Evolutionary conservation across 2,888 invertebrate genomes (phyloP), one percentile per base, ranked within the genome.

Genomic region (Sacculina carcini): DNA sequence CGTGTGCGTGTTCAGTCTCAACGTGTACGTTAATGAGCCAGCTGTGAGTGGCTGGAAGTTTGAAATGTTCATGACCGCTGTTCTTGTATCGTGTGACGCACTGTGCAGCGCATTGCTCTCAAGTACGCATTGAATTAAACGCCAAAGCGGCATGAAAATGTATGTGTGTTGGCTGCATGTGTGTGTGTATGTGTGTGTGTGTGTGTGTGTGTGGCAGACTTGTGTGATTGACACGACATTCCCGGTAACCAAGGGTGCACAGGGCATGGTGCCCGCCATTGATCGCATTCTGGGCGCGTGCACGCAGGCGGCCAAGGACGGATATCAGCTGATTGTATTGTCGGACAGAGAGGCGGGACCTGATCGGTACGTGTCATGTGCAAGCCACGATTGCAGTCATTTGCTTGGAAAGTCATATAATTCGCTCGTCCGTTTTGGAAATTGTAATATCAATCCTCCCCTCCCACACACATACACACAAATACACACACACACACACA

Each of bases 151-250:
- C 3, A 19, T 12, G 7, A 23, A 39, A 3, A 23, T 39, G 10
- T 4, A 2, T 14, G 12, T 24, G 10, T 23, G 24, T 10, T 16
- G 12, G 5, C 19, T 39, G 10, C 3, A 2, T 14, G 12, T 24
- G 10, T 23, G 24, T 10, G 14, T 5, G 5, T 12, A 38, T 47
- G 4, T 39, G 5, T 4, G 14, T 3, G 3, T 10, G 16, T 7
- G 19, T n/a, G 6, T 38, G 3, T 19, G 3, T 34, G 24, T 55
- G 53, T 51, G 32, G 42, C 60, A 72, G 71, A 75, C 85, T 0
- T 78, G 78, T 63, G 75, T 82, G 24, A 76, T 92, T 57, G 89
- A 96, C 67, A 83, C 83, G 54, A 85, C 89, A 47, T 96, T 82
- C 71, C 79, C 77, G 23, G 75, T 74, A 56, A 65, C 69, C 32